A percentile compares a stretch with the other conserved stretches of the same genome.
Conservation (phyloP, 2,888 invertebrate genomes). For the Drosophila engyochracea region DNA sequence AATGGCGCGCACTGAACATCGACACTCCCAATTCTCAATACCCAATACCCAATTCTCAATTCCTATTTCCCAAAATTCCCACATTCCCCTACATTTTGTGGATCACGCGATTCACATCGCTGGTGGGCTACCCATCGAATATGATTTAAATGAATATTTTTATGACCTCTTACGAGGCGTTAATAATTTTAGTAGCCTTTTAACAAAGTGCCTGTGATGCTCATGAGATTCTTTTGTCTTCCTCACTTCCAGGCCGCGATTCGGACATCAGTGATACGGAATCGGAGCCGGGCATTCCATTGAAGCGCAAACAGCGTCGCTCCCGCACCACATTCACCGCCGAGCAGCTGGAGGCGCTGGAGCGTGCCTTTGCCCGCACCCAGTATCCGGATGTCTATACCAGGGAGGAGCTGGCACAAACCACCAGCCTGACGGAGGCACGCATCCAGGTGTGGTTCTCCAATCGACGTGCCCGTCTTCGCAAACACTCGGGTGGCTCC, state of each 20-base stretch:
- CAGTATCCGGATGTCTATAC: slow-evolving; percentile 98
- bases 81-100: slow-evolving; percentile 38
- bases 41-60: not conserved
- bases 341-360: slow-evolving; percentile 95
- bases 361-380: slow-evolving; percentile 94
- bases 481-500: slow-evolving; percentile 90
- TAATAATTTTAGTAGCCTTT: slow-evolving; percentile 75
- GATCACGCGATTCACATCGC: slow-evolving; percentile 54
- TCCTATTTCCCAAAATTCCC: slow-evolving; percentile 3
- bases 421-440: slow-evolving; percentile 94
- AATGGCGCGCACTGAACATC: slow-evolving; percentile 77
- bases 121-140: slow-evolving; percentile 66
- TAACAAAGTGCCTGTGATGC: slow-evolving; percentile 46
- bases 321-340: slow-evolving; percentile 97
- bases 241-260: slow-evolving; percentile 79
- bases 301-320: slow-evolving; percentile 95
- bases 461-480: slow-evolving; percentile 95
- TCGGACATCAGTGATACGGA: slow-evolving; percentile 93
- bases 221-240: slow-evolving; percentile 28
- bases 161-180: slow-evolving; percentile 78
- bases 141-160: slow-evolving; percentile 64
- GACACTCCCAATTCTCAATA: slow-evolving; percentile 37
- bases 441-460: slow-evolving; percentile 99
- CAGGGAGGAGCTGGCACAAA: slow-evolving; percentile 95
- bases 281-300: slow-evolving; percentile 95